phyloP scores from a whole-genome alignment of 2,113 vertebrate genomes.

The Stercorarius parasiticus region DNA sequence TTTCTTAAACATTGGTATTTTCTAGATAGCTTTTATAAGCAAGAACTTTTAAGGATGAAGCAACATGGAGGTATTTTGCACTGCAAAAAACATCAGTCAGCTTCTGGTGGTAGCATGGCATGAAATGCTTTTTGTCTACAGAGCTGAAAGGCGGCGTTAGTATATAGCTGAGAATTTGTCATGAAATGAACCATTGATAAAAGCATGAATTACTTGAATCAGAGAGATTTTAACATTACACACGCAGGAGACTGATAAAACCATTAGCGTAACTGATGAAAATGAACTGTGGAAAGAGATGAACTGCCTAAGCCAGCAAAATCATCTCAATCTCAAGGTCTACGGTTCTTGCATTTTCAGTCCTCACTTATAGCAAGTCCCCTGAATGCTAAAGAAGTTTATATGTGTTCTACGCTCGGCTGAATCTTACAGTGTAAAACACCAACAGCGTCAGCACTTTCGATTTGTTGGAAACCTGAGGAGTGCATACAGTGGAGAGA shows the following conservation, averaged over 20 bases:
- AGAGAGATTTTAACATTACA: neutral
- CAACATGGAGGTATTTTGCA: neutral
- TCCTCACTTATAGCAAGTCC: neutral
- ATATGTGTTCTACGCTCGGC: fast-evolving
- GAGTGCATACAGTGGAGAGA: neutral
- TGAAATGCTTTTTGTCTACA: neutral
- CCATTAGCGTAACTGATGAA: neutral
- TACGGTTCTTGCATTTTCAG: neutral
- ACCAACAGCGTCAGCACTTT: neutral
- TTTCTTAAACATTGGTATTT: neutral
- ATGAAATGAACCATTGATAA: neutral
- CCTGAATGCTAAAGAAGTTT: neutral
- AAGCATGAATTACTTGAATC: neutral
- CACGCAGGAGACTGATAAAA: neutral
- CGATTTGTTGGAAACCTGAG: neutral
- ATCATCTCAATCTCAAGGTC: neutral
- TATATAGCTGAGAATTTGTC: neutral
- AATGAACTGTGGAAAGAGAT: neutral
- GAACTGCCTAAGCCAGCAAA: neutral
- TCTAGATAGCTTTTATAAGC: neutral
- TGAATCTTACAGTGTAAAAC: neutral
- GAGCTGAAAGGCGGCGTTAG: neutral
- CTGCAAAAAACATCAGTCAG: neutral
- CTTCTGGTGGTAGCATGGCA: neutral
- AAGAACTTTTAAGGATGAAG: neutral